Percentiles rank a stretch among this genome's conserved stretches.
These are phyloP conservation scores for Helarctos malayanus DNA, from an alignment of 2,797 vertebrate genomes.

Conservation along the genomic window DNA sequence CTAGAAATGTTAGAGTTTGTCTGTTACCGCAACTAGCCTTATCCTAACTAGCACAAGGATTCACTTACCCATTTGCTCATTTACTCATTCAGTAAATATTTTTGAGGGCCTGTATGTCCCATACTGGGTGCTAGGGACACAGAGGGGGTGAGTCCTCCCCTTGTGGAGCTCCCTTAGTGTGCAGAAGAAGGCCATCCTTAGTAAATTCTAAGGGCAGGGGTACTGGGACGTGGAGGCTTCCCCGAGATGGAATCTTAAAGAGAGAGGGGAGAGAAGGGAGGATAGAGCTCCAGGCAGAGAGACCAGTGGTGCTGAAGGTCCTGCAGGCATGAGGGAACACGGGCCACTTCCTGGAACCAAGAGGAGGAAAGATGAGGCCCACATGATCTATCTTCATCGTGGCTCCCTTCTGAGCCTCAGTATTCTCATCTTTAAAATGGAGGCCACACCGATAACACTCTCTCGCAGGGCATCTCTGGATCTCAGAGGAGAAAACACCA, in stretches of 20 bases:
- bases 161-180: not conserved
- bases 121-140: not conserved
- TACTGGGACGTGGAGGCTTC: not conserved
- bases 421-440: constrained; percentile 52
- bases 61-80: not conserved
- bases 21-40: not conserved
- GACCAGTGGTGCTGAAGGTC: not conserved
- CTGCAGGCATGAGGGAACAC: accelerated
- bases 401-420: not conserved
- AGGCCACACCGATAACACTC: not conserved
- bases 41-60: not conserved
- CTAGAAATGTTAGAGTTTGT: not conserved
- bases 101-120: not conserved
- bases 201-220: not conserved
- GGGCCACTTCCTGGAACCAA: not conserved
- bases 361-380: not conserved
- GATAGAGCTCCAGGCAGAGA: not conserved
- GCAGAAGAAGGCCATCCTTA: not conserved
- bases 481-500: not conserved
- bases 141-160: too few relatives aligned
- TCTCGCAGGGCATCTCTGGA: not conserved
- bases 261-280: not conserved
- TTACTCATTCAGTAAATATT: not conserved
- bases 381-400: not conserved
- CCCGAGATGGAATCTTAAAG: not conserved